A percentile compares a stretch with the other conserved stretches of the same genome.
Evolutionary conservation across 2,797 vertebrate species (phyloP).

Genomic region (Parotocinclus haroldoi): DNA sequence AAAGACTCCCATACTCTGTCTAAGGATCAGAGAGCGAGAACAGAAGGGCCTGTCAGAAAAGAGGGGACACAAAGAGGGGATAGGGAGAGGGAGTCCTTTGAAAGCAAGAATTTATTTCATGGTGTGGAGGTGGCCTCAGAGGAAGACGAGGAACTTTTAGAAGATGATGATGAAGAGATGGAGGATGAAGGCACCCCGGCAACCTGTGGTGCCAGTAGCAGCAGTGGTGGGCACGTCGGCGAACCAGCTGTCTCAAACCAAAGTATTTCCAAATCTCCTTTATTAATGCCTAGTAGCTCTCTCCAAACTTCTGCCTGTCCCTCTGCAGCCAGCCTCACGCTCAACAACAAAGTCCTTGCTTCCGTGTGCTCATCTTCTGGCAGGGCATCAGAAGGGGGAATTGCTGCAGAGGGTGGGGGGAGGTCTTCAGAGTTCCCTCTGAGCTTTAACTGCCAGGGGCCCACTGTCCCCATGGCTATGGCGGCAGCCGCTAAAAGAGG

Average conservation of each 20-base stretch:
- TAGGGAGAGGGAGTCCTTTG: slow-evolving; percentile 73
- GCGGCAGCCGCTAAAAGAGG: slow-evolving; percentile 77
- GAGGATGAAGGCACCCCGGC: slow-evolving; percentile 82
- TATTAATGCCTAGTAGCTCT: slow-evolving; percentile 97
- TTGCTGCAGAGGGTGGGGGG: slow-evolving; percentile 83
- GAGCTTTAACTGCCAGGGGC: slow-evolving; percentile 99
- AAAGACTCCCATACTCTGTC: slow-evolving; percentile 82
- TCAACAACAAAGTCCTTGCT: slow-evolving; percentile 81
- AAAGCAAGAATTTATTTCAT: slow-evolving; percentile 83
- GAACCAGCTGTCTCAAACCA: slow-evolving; percentile 99
- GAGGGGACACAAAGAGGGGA: slow-evolving; percentile 75
- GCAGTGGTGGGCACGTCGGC: slow-evolving; percentile 78
- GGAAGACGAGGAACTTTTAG: slow-evolving; percentile 73
- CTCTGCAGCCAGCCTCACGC: slow-evolving; percentile 75
- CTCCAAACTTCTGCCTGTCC: slow-evolving; percentile 91
- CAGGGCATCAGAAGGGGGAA: slow-evolving; percentile 85
- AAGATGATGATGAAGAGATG: slow-evolving; percentile 83
- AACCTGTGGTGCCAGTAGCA: slow-evolving; percentile 78
- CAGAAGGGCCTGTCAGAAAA: slow-evolving; percentile 73
- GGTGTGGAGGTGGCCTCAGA: slow-evolving; percentile 66
- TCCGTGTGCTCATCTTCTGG: slow-evolving; percentile 87
- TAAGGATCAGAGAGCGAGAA: slow-evolving; percentile 73
- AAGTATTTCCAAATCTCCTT: slow-evolving; percentile 99
- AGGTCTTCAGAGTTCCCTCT: slow-evolving; percentile 83
- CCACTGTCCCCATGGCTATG: slow-evolving; percentile 66